Evolutionary conservation across 2,797 vertebrate genomes (phyloP), one percentile per base, ranked within the genome.

Genomic region (Columba guinea): DNA sequence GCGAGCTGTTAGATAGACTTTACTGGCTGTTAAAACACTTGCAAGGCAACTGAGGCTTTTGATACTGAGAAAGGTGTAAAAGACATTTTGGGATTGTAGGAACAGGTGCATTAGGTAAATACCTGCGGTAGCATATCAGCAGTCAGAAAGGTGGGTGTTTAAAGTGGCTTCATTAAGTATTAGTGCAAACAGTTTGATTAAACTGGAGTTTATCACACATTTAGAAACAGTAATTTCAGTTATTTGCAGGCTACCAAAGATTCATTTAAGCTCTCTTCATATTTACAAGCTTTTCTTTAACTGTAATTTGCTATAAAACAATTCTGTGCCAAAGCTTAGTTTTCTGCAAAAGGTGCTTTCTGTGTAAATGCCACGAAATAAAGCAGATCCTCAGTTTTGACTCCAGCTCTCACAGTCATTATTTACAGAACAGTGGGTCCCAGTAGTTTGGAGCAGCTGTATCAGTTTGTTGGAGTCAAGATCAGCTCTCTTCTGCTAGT

Each of bases 101-200:
- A 81, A 71, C 65, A 91, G 21, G 27, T 74, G 53, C 58, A 41
- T 53, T 71, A 59, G 41, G 53, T 83, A 85, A 93, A 91, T 76
- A 68, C 58, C 62, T 41, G 35, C 2, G 1, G n/a, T 81, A 92
- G 48, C 37, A 8, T 34, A 88, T 2, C 21, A 15, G 28, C 49
- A 91, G 30, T 81, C 48, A 52, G 76, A 85, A 85, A 24, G 59
- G 20, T 59, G 14, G 14, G 35, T 62, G 52, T 56, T 90, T 88
- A 76, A 89, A 88, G 35, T 86, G 51, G 34, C 70, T 93, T 87
- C 58, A 51, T 89, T 83, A 91, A 75, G 34, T 86, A 94, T 70
- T 87, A 69, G 41, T 84, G 65, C 51, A 92, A 89, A 87, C 68
- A 93, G 62, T 84, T 89, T 91, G 51, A 88, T 91, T 89, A 59